Evolutionary conservation across 2,797 vertebrate genomes (phyloP).

Genomic region (Hypotaenidia philippensis): DNA sequence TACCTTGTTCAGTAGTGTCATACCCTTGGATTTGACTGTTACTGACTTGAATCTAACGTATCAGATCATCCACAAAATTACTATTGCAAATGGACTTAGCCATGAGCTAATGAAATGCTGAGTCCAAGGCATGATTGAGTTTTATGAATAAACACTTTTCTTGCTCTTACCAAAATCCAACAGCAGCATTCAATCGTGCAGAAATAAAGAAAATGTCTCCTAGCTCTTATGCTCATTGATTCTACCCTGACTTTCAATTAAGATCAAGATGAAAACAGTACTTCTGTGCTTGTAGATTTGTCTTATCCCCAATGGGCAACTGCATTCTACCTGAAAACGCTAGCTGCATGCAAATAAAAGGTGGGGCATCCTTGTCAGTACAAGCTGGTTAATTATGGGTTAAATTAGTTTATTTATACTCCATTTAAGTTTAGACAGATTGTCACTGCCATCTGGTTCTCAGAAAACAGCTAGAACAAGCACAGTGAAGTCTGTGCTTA

Average conservation of each 20-base stretch:
- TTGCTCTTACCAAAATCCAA: not conserved
- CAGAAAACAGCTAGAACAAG: slow-evolving; percentile 47
- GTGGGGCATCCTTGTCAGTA: not conserved
- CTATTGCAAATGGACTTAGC: not conserved
- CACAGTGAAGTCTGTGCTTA: not conserved
- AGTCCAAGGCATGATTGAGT: not conserved
- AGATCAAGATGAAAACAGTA: not conserved
- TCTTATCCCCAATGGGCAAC: not conserved
- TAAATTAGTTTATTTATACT: slow-evolving; percentile 55
- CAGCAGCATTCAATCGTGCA: not conserved
- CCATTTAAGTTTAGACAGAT: slow-evolving; percentile 43
- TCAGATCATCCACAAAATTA: not conserved
- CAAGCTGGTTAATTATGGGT: slow-evolving; percentile 40
- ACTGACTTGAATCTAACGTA: not conserved
- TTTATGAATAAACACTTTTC: slow-evolving; percentile 17
- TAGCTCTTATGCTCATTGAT: not conserved
- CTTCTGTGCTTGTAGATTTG: not conserved
- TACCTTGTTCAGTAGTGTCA: not conserved
- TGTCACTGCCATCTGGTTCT: slow-evolving; percentile 52
- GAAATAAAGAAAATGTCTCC: not conserved
- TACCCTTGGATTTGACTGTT: not conserved
- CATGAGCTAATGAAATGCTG: not conserved
- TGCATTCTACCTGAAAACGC: not conserved
- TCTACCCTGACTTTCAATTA: not conserved
- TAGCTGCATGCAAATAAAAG: slow-evolving; percentile 17